These are phyloP conservation scores for Anisognathus igniventris DNA, from an alignment of 2,797 vertebrate species.

Conservation along the genomic window DNA sequence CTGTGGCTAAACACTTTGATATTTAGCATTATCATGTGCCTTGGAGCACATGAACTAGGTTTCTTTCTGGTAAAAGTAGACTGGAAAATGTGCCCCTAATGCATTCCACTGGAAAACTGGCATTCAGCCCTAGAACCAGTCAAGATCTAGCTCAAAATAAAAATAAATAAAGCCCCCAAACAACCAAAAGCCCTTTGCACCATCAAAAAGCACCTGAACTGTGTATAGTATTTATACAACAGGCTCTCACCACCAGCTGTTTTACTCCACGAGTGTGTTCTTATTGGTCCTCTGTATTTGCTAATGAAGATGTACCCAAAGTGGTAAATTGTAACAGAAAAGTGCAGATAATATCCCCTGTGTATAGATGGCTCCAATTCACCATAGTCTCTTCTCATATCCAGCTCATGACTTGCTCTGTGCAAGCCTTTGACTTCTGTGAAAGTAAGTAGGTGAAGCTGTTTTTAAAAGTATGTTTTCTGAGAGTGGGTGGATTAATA, in stretches of 20 bases:
- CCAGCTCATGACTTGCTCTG: rapidly evolving
- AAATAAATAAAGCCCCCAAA: neutral
- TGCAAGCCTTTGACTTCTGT: neutral
- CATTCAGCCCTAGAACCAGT: neutral
- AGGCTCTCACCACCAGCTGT: neutral
- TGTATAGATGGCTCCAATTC: neutral
- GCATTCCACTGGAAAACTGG: neutral
- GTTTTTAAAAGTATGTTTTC: neutral
- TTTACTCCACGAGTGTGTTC: neutral
- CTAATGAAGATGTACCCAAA: neutral
- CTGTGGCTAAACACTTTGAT: neutral
- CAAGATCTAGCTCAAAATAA: neutral
- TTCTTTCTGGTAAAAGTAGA: neutral
- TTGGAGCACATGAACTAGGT: neutral
- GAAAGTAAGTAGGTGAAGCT: neutral
- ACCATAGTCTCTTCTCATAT: neutral
- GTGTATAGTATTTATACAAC: neutral
- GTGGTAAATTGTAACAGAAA: neutral
- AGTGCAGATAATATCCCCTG: neutral
- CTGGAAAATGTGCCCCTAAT: neutral
- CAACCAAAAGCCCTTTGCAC: neutral
- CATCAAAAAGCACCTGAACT: neutral
- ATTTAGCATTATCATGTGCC: neutral
- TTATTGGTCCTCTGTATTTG: neutral
- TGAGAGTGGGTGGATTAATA: neutral